Conservation (phyloP, 1,140 invertebrate species). For the Matsumurasca onukii region DNA sequence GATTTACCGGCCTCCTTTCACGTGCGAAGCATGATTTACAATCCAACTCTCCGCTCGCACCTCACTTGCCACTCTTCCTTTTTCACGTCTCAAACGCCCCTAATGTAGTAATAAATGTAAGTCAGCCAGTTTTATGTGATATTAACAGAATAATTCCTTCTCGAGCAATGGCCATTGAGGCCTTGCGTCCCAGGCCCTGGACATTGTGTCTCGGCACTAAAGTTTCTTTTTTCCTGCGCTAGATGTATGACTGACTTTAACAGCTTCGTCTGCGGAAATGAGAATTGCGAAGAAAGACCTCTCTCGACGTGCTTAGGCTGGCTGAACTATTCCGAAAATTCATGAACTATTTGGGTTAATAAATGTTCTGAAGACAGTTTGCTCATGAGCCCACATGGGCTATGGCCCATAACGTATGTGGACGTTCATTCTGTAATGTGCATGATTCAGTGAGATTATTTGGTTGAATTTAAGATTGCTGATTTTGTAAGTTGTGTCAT, state of each 20-base stretch:
- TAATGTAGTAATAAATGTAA: slow-evolving; percentile 21
- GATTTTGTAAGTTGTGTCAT: too few species aligned
- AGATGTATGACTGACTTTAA: neutral
- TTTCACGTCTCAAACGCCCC: neutral
- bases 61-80: neutral
- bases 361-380: too few species aligned
- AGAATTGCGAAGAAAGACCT: too few species aligned
- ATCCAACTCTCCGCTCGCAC: neutral
- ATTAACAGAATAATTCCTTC: slow-evolving; percentile 16
- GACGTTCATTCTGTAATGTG: too few species aligned
- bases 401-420: too few species aligned
- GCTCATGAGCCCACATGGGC: too few species aligned
- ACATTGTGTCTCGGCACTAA: neutral
- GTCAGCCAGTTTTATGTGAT: neutral
- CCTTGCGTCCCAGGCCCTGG: neutral
- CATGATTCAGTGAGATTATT: too few species aligned
- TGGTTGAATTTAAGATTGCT: too few species aligned
- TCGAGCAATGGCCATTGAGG: neutral
- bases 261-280: neutral
- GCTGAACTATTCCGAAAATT: too few species aligned
- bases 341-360: too few species aligned
- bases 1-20: slow-evolving; percentile 16
- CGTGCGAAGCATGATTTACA: slow-evolving; percentile 17
- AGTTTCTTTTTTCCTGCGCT: too few species aligned
- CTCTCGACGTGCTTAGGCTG: too few species aligned